Evolutionary conservation across 2,888 invertebrate genomes (phyloP), one percentile per base, ranked within the genome.

Genomic region (Pollenia griseotomentosa): DNA sequence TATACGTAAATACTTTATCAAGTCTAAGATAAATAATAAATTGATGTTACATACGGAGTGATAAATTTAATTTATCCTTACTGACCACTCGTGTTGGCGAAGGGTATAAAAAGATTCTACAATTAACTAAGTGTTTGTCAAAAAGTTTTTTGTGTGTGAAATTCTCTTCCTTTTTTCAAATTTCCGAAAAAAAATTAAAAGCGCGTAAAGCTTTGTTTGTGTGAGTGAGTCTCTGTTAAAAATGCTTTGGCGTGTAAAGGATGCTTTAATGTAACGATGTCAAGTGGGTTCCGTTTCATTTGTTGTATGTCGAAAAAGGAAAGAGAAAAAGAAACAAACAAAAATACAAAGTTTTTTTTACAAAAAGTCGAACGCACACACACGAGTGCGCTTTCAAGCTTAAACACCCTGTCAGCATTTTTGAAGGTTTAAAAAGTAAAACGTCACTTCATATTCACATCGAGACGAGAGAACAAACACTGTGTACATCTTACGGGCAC

Each of bases 241-340:
- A 86, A 82, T 75, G 70, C 48, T 86, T 78, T 83, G 82, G 78
- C 70, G 55, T 82, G 82, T 74, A 78, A 63, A 82, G 68, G 78
- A 86, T 78, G 73, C 66, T 63, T 66, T 78, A 78, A 82, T 82
- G 68, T 63, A 83, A 83, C 74, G 63, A 70, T 83, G 82, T 83
- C 83, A 75, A 83, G 86, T 75, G 63, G 78, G 68, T 83, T 83
- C 61, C 83, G 48, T 79, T 86, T 83, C 83, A 79, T 75, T 83
- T 79, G 79, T 70, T 83, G 63, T 75, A 53, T 53, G 9, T 63
- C 42, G 59, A 77, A 46, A 66, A 68, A 80, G 68, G 11, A n/a
- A 16, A 1, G 9, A 77, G 53, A 66, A 68, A 80, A 74, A 16
- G n/a, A 16, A 0, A 5, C 16, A 33, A 33, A 42, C 33, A 57